phyloP scores from a whole-genome alignment of 2,113 vertebrate genomes.

The Suricata suricatta region DNA sequence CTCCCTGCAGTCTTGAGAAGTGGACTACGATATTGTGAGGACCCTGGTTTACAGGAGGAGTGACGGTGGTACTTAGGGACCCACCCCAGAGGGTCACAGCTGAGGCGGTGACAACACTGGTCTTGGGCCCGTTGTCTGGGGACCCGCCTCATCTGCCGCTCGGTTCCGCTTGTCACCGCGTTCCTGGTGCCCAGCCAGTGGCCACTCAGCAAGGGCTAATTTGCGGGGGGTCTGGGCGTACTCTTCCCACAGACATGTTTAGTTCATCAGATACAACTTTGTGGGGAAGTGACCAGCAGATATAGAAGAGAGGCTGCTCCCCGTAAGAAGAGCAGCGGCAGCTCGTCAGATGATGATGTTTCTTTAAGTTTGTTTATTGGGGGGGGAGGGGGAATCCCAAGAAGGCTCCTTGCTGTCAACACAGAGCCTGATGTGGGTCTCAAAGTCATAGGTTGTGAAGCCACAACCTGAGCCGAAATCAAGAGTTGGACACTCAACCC shows the following conservation, averaged over 20 bases:
- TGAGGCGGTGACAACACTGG: neutral
- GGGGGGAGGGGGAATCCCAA: too few species aligned
- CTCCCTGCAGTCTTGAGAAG: neutral
- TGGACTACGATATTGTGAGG: neutral
- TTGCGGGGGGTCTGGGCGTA: neutral
- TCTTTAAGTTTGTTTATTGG: neutral
- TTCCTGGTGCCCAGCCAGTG: neutral
- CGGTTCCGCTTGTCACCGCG: neutral
- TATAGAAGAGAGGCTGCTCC: neutral
- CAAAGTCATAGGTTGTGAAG: too few species aligned
- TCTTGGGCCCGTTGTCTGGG: neutral
- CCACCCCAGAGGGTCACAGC: fast-evolving
- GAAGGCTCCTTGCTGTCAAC: too few species aligned
- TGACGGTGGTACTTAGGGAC: neutral
- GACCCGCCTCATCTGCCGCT: neutral
- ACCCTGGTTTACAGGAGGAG: neutral
- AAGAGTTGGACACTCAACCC: too few species aligned
- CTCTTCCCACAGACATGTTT: neutral
- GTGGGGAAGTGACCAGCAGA: neutral
- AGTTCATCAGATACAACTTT: neutral
- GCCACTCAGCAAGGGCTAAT: too few species aligned
- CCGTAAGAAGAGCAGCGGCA: neutral
- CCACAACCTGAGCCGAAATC: too few species aligned
- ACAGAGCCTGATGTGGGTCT: too few species aligned
- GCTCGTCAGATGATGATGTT: neutral